Conservation (phyloP, 2,888 invertebrate species). For the Chaitophorus viminalis region DNA sequence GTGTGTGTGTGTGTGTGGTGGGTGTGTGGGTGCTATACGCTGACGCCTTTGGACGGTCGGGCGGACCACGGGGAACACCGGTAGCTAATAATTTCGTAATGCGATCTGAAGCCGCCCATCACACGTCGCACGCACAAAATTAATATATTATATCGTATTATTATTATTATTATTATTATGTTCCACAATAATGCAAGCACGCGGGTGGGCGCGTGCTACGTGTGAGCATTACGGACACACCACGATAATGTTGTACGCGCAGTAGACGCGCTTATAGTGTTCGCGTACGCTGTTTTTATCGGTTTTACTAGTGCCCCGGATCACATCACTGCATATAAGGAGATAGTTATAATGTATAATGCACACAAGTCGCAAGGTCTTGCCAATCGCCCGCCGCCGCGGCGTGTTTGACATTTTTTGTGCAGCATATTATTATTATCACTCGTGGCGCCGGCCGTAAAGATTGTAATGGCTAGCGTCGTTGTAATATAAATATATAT, state of each 20-base stretch:
- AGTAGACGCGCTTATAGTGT: not conserved
- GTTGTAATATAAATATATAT: no score
- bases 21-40: conserved; percentile 20
- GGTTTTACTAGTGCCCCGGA: conserved; percentile 48
- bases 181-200: not conserved
- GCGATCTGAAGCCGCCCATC: not conserved
- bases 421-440: no score
- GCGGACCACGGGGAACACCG: conserved; percentile 45
- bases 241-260: no score
- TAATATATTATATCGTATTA: no score
- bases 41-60: conserved; percentile 36
- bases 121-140: not conserved
- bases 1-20: not conserved
- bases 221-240: not conserved
- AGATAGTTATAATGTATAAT: conserved; percentile 48
- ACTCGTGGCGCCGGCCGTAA: not conserved
- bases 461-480: no score
- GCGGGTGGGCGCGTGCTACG: no score
- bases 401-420: conserved; percentile 43
- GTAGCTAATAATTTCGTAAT: conserved; percentile 55
- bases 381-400: conserved; percentile 16
- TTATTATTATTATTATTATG: no score
- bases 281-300: conserved; percentile 15
- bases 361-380: conserved; percentile 55
- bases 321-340: conserved; percentile 55